Base-by-base conservation (phyloP, 2,797 vertebrate genomes). In the Melanogrammus aeglefinus region DNA sequence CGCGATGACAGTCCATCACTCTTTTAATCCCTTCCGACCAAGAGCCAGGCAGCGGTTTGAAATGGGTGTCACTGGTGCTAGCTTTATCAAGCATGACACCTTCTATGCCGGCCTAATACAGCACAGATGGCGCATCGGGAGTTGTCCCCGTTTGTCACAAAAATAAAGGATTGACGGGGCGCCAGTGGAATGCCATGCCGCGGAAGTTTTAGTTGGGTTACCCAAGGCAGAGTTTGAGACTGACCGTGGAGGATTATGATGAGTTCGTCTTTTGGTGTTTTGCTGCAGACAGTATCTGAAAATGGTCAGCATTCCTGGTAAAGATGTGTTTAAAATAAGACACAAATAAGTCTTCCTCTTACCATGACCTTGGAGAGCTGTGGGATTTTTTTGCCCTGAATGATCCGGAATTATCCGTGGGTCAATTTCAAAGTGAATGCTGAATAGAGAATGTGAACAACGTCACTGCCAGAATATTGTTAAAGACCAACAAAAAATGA, bases 11-110 rank as follows among this genome's bases (percentile, higher is more conserved):
- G 86, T 86, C 90, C 88, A 94, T 94, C 90, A 91, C 89, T 93
- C 90, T 90, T 78, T 82, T 90, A 89, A 92, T 91, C 90, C 89
- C 75, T 84, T 78, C 83, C 81, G 72, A 90, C 86, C 91, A 88
- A 79, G 78, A 91, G 89, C 88, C 86, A 88, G 84, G 85, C 90
- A 88, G 86, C 81, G 83, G 85, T 84, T 82, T 81, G 85, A 86
- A 81, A 88, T 81, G 88, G 86, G 89, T 90, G 89, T 91, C 74
- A 84, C 81, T 74, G 85, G 83, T 89, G 80, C 87, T 88, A 80
- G 83, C 88, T 93, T 92, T 91, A 91, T 94, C 90, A 93, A 91
- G 87, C 88, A 80, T 82, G 87, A 91, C 89, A 90, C 85, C 84
- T 85, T 86, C 81, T 77, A 80, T 81, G 71, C 85, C 79, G 29